A percentile compares a stretch with the other conserved stretches of the same genome.
phyloP scores from a whole-genome alignment of 2,113 vertebrate species.

The Orthonyx spaldingii region DNA sequence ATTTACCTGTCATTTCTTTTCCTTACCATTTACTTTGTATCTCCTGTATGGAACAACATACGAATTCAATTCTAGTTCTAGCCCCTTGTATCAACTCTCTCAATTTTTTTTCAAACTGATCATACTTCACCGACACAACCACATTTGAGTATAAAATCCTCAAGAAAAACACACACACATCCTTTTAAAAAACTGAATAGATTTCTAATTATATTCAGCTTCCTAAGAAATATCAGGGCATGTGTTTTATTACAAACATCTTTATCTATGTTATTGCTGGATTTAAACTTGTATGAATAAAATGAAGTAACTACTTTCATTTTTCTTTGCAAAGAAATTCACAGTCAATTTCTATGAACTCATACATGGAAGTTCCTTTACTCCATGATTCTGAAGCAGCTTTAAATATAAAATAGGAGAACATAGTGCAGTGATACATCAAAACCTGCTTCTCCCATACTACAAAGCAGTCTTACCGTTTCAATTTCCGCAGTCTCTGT shows the following conservation, averaged over 20 bases:
- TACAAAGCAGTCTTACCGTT: constrained; percentile 74
- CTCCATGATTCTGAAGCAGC: background rate
- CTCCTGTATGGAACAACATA: background rate
- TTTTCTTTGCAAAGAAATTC: background rate
- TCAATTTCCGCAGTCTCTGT: constrained; percentile 71
- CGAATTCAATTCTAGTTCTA: background rate
- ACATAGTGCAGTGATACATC: background rate
- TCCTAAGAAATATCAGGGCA: background rate
- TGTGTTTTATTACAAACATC: background rate
- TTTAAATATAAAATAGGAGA: background rate
- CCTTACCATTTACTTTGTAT: background rate
- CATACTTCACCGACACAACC: background rate
- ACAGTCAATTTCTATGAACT: background rate
- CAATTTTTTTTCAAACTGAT: background rate
- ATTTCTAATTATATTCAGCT: background rate
- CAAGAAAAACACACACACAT: background rate
- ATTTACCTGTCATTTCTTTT: background rate
- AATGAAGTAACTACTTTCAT: background rate
- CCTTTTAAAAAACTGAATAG: background rate
- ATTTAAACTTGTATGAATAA: background rate
- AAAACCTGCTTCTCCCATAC: background rate
- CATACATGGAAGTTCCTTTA: background rate
- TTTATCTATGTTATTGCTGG: background rate
- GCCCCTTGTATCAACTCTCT: rapidly evolving
- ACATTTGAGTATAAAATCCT: background rate